Base-by-base conservation (phyloP, 2,113 vertebrate species). In the Suncus etruscus region DNA sequence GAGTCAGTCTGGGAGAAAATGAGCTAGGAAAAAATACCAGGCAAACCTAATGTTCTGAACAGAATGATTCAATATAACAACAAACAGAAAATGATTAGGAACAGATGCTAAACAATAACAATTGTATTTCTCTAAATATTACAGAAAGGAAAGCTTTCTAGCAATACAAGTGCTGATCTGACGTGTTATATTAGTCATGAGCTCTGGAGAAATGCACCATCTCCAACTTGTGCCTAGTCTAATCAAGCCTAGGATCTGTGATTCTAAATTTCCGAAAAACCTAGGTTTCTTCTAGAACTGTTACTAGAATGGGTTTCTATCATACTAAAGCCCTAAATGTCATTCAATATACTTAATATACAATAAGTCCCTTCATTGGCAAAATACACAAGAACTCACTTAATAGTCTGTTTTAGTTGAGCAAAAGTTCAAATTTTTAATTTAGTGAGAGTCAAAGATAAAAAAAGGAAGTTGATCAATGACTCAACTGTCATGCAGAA, bases 221-320 rank as follows among this genome's bases (percentile, higher is more conserved):
- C 50, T 50, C 45, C 45, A 47, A 16, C 31, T 8, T 47, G 8
- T 47, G 11, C 24, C 1, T 4, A 25, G 27, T 45, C n/a, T 83
- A n/a, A 22, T 27, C 4, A 25, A 15, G 3, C 31, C 48, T 10
- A 51, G 10, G n/a, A 45, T 8, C 58, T 75, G 10, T 0, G n/a
- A 82, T 16, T 11, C 22, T 8, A 15, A 89, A 11, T 0, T 1
- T 54, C 7, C 7, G 66, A 11, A 39, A 2, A 6, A 1, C 29
- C 8, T 27, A 51, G 2, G 0, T 27, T 83, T 3, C 4, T 84
- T 1, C 3, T 63, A 24, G 47, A 66, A 6, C 45, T 81, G n/a
- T 72, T 12, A 10, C 6, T 0, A 66, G 4, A 27, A 15, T 39
- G 4, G 24, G 1, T 0, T 32, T 2, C 2, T 48, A 45, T 32